phyloP scores from a whole-genome alignment of 2,113 vertebrate genomes.

The Syngnathoides biaculeatus region DNA sequence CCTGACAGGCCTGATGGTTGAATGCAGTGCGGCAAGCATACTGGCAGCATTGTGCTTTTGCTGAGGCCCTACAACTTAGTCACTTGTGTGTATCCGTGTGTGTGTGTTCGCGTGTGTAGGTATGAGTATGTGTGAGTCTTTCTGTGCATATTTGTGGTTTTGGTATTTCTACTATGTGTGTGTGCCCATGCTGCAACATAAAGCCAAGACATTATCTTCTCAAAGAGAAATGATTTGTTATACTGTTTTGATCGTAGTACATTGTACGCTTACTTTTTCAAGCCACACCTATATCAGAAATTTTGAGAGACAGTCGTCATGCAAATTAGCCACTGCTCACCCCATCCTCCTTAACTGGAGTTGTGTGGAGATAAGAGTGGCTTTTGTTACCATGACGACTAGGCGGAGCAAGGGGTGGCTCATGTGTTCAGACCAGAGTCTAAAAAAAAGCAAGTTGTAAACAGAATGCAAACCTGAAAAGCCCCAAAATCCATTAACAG shows the following conservation, averaged over 20 bases:
- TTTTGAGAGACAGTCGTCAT: neutral
- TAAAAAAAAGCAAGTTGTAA: no score
- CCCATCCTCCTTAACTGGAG: no score
- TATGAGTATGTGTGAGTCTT: neutral
- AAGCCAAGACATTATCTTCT: neutral
- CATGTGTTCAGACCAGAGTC: no score
- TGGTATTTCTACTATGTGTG: neutral
- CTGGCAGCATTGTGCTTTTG: conserved; percentile 61
- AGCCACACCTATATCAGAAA: neutral
- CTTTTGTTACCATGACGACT: neutral
- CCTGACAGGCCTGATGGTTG: conserved; percentile 38
- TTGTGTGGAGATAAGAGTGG: no score
- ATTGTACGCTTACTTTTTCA: neutral
- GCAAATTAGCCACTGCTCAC: neutral
- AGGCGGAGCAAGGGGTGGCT: no score
- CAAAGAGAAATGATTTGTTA: neutral
- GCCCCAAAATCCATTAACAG: no score
- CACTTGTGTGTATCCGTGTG: conserved; percentile 38
- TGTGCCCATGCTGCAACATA: conserved; percentile 8
- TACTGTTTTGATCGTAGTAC: neutral
- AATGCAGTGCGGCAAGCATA: conserved; percentile 50
- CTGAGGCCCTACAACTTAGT: conserved; percentile 56
- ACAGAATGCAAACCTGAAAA: no score
- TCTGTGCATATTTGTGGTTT: conserved; percentile 13
- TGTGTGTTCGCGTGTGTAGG: conserved; percentile 12